These are phyloP conservation scores for Heliconius melpomene DNA, from an alignment of 1,140 invertebrate genomes.

Conservation along the genomic window DNA sequence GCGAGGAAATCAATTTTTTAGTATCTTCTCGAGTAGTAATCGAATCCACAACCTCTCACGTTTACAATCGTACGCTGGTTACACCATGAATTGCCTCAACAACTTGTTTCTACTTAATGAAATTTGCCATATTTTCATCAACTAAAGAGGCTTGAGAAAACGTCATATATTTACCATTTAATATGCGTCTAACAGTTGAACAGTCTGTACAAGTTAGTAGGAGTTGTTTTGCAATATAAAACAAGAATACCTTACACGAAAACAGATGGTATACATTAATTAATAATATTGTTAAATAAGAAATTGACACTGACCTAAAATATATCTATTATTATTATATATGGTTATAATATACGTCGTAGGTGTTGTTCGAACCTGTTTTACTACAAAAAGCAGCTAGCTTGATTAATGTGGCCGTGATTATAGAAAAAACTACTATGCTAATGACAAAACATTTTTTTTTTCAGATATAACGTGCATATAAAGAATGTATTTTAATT, in stretches of 20 bases:
- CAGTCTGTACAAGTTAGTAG: not conserved
- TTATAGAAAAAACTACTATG: not conserved
- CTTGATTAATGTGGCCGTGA: slow-evolving; percentile 2
- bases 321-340: not conserved
- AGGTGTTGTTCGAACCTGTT: not conserved
- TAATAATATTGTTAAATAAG: not conserved
- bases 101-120: too few relatives aligned
- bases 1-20: too few relatives aligned
- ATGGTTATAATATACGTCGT: not conserved
- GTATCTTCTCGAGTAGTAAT: too few relatives aligned
- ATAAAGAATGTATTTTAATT: not conserved
- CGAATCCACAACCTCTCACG: too few relatives aligned
- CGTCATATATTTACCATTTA: not conserved
- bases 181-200: not conserved
- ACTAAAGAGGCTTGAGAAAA: not conserved
- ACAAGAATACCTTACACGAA: not conserved
- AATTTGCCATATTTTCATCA: too few relatives aligned
- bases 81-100: too few relatives aligned
- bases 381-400: not conserved
- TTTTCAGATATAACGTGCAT: not conserved
- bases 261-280: not conserved
- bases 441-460: not conserved
- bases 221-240: slow-evolving; percentile 1
- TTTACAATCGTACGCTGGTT: too few relatives aligned
- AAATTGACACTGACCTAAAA: slow-evolving; percentile 22